Evolutionary conservation across 2,888 invertebrate species (phyloP), one percentile per base, ranked within the genome.

Genomic region (Trissonchulus latispiculum): DNA sequence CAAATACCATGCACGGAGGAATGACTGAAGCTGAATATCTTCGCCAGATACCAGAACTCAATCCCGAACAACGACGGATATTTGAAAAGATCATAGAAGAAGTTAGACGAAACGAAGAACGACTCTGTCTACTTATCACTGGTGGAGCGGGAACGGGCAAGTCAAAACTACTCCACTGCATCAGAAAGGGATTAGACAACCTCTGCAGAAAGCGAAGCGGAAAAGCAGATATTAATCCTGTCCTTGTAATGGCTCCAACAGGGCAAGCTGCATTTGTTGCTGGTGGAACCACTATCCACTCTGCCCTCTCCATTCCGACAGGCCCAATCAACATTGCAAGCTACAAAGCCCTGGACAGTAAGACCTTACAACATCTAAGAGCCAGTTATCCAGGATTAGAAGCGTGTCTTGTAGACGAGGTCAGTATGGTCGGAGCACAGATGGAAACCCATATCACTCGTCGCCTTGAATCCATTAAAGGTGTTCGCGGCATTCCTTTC

Each of bases 81-180:
- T n/a, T 15, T n/a, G 64, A 62, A 18, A n/a, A 15, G 3, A 62
- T 62, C n/a, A 62, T 31, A 29, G 3, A 31, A 8, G 15, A n/a
- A 18, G 3, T 62, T 15, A 18, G 28, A 62, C 3, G 28, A 3
- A 62, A 31, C 8, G 48, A 48, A 8, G 48, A 48, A 48, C 66
- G 67, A 32, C 23, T 72, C 1, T 59, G 31, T 33, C 36, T 73
- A 59, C 66, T 76, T n/a, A 61, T 75, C 2, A 36, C 37, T 18
- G 77, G 77, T 29, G 66, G 73, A 2, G 77, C 75, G 8, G 76
- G 77, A 28, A 72, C 74, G 1, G 77, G 77, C 2, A 76, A 77
- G 70, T 72, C 72, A 1, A 72, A 61, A 36, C 48, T 77, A 37
- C 76, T 77, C 37, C 71, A 75, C 59, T 48, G 48, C 23, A 48